These are phyloP conservation scores for Hippocampus comes DNA, from an alignment of 2,113 vertebrate species.

Conservation along the genomic window DNA sequence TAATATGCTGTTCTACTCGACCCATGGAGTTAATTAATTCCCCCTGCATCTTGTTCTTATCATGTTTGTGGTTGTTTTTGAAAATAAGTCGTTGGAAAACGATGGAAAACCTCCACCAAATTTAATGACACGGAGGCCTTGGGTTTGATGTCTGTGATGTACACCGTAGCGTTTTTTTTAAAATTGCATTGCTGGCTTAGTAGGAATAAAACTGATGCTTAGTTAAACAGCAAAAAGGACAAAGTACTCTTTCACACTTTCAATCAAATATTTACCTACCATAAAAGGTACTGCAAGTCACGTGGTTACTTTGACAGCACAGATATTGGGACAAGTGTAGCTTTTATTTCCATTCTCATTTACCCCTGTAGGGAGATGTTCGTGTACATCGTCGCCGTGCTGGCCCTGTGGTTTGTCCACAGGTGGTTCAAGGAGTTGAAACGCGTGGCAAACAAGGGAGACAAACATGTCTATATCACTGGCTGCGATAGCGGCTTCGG, in stretches of 20 bases:
- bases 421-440: constrained; percentile 62
- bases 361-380: constrained; percentile 52
- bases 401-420: constrained; percentile 46
- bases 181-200: no score
- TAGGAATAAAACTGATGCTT: neutral
- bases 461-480: constrained; percentile 72
- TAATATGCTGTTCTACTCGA: no score
- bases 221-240: neutral
- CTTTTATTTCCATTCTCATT: neutral
- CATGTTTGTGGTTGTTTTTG: no score
- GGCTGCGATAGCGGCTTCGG: constrained; percentile 69
- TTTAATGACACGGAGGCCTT: neutral
- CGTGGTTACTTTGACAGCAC: neutral
- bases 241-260: neutral
- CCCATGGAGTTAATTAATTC: no score
- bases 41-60: no score
- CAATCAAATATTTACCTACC: neutral
- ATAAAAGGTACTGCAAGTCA: neutral
- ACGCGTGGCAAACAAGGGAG: constrained; percentile 53
- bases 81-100: neutral
- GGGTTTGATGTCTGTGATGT: no score
- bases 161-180: no score
- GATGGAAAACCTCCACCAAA: neutral
- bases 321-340: neutral
- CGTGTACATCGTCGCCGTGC: constrained; percentile 41